phyloP scores from a whole-genome alignment of 2,888 invertebrate species.

The Dryomyza anilis region DNA sequence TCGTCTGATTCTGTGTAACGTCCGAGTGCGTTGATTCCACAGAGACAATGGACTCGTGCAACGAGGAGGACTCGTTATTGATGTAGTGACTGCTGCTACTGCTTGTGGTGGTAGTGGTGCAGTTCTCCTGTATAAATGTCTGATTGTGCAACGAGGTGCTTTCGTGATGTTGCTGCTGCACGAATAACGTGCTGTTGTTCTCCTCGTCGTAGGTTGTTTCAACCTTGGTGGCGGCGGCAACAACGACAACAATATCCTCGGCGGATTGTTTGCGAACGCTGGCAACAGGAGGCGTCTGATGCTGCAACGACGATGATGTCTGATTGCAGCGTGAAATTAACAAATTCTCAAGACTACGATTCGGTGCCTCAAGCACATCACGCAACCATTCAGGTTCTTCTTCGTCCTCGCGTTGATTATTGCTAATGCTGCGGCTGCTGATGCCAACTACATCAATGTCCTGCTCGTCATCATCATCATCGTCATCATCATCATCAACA shows the following conservation, averaged over 20 bases:
- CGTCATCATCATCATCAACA: constrained; percentile 38
- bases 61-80: constrained; percentile 39
- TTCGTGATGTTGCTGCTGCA: constrained; percentile 31
- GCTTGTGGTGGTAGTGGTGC: neutral
- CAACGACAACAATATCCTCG: constrained; percentile 33
- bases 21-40: constrained; percentile 58
- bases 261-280: constrained; percentile 15
- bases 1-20: constrained; percentile 56
- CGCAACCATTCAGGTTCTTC: constrained; percentile 66
- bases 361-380: constrained; percentile 66
- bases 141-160: constrained; percentile 34
- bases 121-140: constrained; percentile 38
- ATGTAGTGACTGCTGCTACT: constrained; percentile 4
- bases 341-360: constrained; percentile 57
- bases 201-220: constrained; percentile 46
- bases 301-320: constrained; percentile 20
- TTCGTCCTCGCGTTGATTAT: constrained; percentile 51
- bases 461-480: constrained; percentile 51
- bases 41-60: constrained; percentile 59
- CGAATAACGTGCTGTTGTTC: constrained; percentile 42
- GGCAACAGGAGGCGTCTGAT: constrained; percentile 28
- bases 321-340: constrained; percentile 42
- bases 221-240: constrained; percentile 42
- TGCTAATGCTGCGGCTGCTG: constrained; percentile 40
- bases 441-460: constrained; percentile 51